These are phyloP conservation scores for Leptobrachium ailaonicum DNA, from an alignment of 2,113 vertebrate species.

Conservation along the genomic window DNA sequence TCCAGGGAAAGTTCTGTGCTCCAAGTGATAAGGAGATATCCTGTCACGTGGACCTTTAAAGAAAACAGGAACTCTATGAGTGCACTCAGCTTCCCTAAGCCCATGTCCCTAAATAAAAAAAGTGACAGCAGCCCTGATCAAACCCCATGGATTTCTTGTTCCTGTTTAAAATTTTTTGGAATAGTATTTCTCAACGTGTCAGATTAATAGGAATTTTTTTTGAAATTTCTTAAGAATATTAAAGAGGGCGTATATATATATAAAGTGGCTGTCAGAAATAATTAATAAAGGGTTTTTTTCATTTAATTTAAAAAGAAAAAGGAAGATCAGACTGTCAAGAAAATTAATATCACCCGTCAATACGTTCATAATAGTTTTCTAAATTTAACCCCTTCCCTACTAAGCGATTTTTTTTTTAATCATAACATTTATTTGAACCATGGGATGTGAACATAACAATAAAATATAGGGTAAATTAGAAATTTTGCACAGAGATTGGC, in stretches of 20 bases:
- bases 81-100: slow-evolving; percentile 68
- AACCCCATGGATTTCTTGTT: neutral
- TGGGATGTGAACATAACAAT: no score
- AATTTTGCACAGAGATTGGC: no score
- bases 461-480: no score
- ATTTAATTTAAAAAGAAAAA: no score
- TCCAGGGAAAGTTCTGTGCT: slow-evolving; percentile 57
- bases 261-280: neutral
- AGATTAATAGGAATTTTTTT: slow-evolving; percentile 1
- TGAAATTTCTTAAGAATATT: neutral
- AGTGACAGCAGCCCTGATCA: slow-evolving; percentile 26
- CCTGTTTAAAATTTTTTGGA: neutral
- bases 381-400: no score
- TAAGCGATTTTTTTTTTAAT: no score
- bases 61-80: slow-evolving; percentile 71
- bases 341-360: no score
- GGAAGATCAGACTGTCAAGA: no score
- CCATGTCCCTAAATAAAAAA: slow-evolving; percentile 46
- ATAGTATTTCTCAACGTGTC: neutral
- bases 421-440: no score
- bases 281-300: no score
- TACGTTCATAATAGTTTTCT: no score
- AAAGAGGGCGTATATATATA: neutral
- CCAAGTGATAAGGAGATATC: slow-evolving; percentile 66
- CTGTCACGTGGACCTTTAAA: slow-evolving; percentile 63